Evolutionary conservation across 1,140 invertebrate genomes (phyloP), one percentile per base, ranked within the genome.

Genomic region (Dysdera silvatica): DNA sequence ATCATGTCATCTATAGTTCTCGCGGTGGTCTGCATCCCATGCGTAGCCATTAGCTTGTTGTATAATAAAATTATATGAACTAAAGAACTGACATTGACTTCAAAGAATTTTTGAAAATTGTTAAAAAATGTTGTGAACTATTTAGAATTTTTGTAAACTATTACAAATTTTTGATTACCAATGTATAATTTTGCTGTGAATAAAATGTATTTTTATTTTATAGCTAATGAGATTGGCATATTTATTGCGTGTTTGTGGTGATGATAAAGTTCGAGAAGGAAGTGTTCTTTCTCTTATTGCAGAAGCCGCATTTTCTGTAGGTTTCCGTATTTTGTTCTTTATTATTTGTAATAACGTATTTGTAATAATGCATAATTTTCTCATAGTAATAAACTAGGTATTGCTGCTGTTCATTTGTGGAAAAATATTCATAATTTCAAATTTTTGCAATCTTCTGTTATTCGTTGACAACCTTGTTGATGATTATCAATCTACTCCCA

Each of bases 281-380:
- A 76, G 79, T 66, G 77, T 85, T n/a, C 72, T 83, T n/a, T 72
- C 80, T 60, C 73, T 85, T 35, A 73, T 82, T 31, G 82, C 81
- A 5, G 74, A 79, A 56, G 79, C 78, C 66, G 81, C 83, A 55
- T 73, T 83, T 29, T 72, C 80, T 73, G 80, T 81, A 71, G 69
- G 73, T 78, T 29, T 29, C n/a, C n/a, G n/a, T n/a, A n/a, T n/a
- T n/a, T n/a, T n/a, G n/a, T n/a, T n/a, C n/a, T n/a, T n/a, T n/a
- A n/a, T n/a, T n/a, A n/a, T n/a, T n/a, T n/a, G n/a, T n/a, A n/a
- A n/a, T n/a, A n/a, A n/a, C n/a, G n/a, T n/a, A n/a, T n/a, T n/a
- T n/a, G n/a, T n/a, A n/a, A n/a, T n/a, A n/a, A n/a, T n/a, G n/a
- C n/a, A n/a, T n/a, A n/a, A n/a, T n/a, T n/a, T n/a, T n/a, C n/a